Evolutionary conservation across 2,113 vertebrate genomes (phyloP), one percentile per base, ranked within the genome.

Genomic region (Rhadina sibilatrix): DNA sequence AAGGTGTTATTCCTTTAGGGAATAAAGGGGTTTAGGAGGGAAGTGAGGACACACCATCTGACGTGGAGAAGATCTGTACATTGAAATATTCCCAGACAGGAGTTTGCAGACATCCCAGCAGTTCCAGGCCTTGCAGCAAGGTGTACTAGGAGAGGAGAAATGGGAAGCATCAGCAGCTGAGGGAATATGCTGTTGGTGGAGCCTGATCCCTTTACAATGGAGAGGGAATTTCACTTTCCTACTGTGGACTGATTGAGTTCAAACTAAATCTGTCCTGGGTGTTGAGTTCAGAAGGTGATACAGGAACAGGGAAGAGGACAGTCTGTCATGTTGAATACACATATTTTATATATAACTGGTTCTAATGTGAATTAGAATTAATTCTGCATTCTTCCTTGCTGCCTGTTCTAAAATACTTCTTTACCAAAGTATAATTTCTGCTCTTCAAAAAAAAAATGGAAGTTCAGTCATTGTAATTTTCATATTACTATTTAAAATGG

Each of bases 261-360:
- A 83, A 20, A 47, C 35, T 38, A 22, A 0, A 0, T 59, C 22
- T 85, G 35, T 13, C 11, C 14, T 68, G 10, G 5, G 4, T 74
- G n/a, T 27, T 19, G 37, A 40, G 23, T 49, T 65, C 35, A 22
- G 37, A 50, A 35, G 38, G 24, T 40, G 10, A 35, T 27, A 76
- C 7, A 49, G 22, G 25, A 54, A 11, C 5, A 83, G 47, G 50
- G 16, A 57, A 74, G 16, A 44, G 3, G 28, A 38, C 33, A 14
- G 15, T 61, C n/a, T 87, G 37, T 59, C 12, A 23, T 2, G 2
- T 7, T 64, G 30, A 76, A 5, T 52, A 3, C 10, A 5, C 40
- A 1, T 54, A 33, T 83, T 85, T 88, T 21, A 25, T 61, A 33
- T 31, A 11, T 46, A 35, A 38, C 19, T 2, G 0, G 3, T 75